phyloP scores from a whole-genome alignment of 2,888 invertebrate species.

The Halictus ligatus region DNA sequence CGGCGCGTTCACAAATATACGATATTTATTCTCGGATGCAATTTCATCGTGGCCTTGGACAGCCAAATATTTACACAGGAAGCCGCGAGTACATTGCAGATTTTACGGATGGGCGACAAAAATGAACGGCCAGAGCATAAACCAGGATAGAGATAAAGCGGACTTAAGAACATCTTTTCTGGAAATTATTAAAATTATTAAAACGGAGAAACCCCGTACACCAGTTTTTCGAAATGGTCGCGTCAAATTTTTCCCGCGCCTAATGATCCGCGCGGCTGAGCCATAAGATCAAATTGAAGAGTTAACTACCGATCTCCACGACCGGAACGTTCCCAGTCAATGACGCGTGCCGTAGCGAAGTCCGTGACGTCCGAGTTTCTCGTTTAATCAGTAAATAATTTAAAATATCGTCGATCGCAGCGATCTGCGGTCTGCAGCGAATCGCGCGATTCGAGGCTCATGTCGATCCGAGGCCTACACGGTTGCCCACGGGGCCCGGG shows the following conservation, averaged over 20 bases:
- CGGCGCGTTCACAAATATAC: neutral
- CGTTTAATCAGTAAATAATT: neutral
- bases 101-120: neutral
- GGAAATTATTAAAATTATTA: neutral
- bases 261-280: neutral
- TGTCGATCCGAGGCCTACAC: conserved; percentile 1
- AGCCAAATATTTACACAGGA: neutral
- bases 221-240: neutral
- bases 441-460: neutral
- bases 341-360: neutral
- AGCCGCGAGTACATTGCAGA: neutral
- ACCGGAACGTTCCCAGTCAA: neutral
- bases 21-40: neutral
- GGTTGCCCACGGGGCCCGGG: conserved; percentile 24
- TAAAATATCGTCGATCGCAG: neutral
- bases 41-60: neutral
- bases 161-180: neutral
- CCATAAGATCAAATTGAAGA: neutral
- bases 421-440: neutral
- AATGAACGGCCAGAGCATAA: too few species aligned
- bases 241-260: neutral
- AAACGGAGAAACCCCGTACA: neutral
- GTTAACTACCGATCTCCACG: neutral
- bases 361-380: neutral
- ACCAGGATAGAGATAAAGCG: neutral